These are phyloP conservation scores for Aleiodes testaceus DNA, from an alignment of 2,888 invertebrate species.

Conservation along the genomic window DNA sequence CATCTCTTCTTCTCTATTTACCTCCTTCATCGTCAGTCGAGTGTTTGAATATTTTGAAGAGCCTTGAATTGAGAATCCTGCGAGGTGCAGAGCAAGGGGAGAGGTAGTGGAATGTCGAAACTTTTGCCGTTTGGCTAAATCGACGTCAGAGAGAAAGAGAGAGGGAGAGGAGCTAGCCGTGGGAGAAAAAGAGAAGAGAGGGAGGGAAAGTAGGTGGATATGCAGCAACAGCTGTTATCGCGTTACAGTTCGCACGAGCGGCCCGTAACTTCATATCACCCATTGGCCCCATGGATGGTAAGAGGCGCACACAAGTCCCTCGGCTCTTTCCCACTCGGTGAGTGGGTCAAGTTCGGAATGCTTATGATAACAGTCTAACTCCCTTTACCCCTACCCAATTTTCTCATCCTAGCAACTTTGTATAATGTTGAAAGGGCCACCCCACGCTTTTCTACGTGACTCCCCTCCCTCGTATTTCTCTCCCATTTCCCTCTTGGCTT, in stretches of 20 bases:
- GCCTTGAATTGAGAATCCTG: constrained; percentile 8
- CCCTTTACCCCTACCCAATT: constrained; percentile 31
- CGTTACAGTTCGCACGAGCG: constrained; percentile 69
- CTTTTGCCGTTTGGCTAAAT: constrained; percentile 61
- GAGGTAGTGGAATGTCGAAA: constrained; percentile 61
- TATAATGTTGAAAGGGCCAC: not conserved
- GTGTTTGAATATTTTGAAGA: constrained; percentile 7
- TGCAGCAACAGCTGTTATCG: constrained; percentile 69
- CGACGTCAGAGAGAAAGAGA: constrained; percentile 40
- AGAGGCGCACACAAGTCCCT: constrained; percentile 46
- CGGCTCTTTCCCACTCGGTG: constrained; percentile 57
- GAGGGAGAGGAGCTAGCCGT: constrained; percentile 50
- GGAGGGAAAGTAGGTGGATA: constrained; percentile 26
- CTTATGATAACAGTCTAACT: constrained; percentile 68
- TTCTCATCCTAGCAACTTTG: constrained; percentile 30
- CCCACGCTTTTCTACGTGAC: not conserved
- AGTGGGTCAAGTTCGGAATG: constrained; percentile 71
- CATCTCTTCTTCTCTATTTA: not conserved
- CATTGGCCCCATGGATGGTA: constrained; percentile 38
- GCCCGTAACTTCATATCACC: constrained; percentile 70
- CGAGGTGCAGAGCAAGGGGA: not conserved
- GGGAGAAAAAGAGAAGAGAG: constrained; percentile 45
- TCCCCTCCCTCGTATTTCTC: constrained; percentile 6
- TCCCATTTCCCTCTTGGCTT: not conserved
- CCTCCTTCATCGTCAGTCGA: not conserved